Conservation (phyloP, 2,888 invertebrate species). For the Athetis lepigone region DNA sequence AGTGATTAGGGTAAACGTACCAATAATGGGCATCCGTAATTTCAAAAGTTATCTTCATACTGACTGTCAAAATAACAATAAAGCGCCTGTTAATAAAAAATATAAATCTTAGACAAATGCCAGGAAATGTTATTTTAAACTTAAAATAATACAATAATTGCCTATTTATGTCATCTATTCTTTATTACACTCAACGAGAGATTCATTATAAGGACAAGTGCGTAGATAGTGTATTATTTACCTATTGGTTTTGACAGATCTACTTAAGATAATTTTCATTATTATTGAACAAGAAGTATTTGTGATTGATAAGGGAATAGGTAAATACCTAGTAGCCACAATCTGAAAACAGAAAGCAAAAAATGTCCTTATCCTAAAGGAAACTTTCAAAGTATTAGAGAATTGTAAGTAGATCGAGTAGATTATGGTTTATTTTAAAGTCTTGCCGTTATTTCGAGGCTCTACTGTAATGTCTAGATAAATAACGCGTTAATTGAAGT, state of each 20-base stretch:
- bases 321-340: background rate
- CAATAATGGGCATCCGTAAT: background rate
- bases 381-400: too few relatives aligned
- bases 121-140: background rate
- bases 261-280: background rate
- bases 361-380: too few relatives aligned
- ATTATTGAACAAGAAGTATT: constrained; percentile 10
- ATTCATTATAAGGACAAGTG: background rate
- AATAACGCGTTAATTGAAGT: background rate
- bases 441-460: too few relatives aligned
- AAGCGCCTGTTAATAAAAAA: background rate
- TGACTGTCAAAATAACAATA: background rate
- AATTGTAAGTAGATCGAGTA: too few relatives aligned
- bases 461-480: too few relatives aligned
- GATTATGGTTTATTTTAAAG: too few relatives aligned
- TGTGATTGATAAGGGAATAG: constrained; percentile 4
- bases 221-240: background rate
- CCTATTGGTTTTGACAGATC: background rate
- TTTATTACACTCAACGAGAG: background rate
- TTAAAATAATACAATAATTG: background rate
- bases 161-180: constrained; percentile 3
- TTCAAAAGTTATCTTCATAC: background rate
- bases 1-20: constrained; percentile 28
- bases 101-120: background rate
- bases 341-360: too few relatives aligned